Evolutionary conservation across 37 sponge, comb jelly and placozoan species (phyloP).

Genomic region (Lycopodina hypogea): DNA sequence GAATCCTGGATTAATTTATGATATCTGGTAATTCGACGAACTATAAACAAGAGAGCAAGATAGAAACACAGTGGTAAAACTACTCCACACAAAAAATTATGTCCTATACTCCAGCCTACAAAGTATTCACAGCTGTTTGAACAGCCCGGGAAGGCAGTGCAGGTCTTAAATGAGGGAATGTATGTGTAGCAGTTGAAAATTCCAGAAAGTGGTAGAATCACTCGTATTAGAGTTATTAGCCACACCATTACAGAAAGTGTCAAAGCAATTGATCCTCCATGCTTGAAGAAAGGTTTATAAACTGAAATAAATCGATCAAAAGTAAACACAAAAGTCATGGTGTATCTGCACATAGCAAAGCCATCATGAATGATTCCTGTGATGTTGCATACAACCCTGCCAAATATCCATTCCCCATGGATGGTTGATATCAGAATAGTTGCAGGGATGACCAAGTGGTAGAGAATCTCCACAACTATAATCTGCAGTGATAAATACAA

Average conservation of each 20-base stretch:
- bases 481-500: slow-evolving; percentile 13
- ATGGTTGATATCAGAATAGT: not conserved
- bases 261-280: no score
- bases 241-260: not conserved
- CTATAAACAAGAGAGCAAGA: not conserved
- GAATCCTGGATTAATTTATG: no score
- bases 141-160: slow-evolving; percentile 4
- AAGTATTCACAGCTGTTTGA: not conserved
- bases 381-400: not conserved
- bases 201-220: not conserved
- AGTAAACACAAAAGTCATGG: not conserved
- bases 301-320: slow-evolving; percentile 17
- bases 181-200: not conserved
- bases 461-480: not conserved
- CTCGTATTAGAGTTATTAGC: not conserved
- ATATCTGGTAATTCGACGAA: not conserved
- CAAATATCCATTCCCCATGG: not conserved
- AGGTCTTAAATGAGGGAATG: not conserved
- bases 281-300: slow-evolving; percentile 1
- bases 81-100: not conserved
- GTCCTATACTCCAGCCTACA: not conserved
- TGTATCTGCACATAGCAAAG: not conserved
- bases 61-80: not conserved
- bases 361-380: slow-evolving; percentile 2
- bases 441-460: not conserved